A percentile compares a stretch with the other conserved stretches of the same genome.
Conservation (phyloP, 1,140 invertebrate species). For the Drosophila murphyi region DNA sequence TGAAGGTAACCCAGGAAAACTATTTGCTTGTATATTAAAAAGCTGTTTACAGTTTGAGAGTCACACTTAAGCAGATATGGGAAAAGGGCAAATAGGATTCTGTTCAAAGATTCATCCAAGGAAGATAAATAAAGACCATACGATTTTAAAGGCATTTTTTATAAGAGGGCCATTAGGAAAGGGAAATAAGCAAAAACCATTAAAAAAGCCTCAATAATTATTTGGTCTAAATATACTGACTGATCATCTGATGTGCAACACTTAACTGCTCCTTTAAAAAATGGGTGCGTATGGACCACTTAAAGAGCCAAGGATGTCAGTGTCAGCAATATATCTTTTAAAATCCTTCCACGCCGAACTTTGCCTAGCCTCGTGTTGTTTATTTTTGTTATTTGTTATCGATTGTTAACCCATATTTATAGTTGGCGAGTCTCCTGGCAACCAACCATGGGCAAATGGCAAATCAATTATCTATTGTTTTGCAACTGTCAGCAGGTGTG, state of each 20-base stretch:
- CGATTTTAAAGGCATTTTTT: too few relatives aligned
- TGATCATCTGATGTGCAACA: too few relatives aligned
- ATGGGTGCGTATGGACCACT: too few relatives aligned
- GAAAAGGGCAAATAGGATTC: too few relatives aligned
- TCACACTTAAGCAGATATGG: not conserved
- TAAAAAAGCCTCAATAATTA: too few relatives aligned
- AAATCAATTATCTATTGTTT: slow-evolving; percentile 65
- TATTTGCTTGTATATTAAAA: not conserved
- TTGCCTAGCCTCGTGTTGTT: slow-evolving; percentile 25
- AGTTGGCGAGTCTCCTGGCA: slow-evolving; percentile 58
- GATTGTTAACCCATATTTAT: slow-evolving; percentile 60
- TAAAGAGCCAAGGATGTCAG: too few relatives aligned
- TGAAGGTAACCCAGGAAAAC: not conserved
- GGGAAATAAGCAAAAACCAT: too few relatives aligned
- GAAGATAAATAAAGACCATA: too few relatives aligned
- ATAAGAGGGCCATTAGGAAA: too few relatives aligned
- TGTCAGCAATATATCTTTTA: not conserved
- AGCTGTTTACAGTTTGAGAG: not conserved
- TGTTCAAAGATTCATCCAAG: too few relatives aligned
- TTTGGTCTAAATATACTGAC: too few relatives aligned
- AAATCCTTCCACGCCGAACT: not conserved
- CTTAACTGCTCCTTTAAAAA: too few relatives aligned
- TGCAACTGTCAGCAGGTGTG: slow-evolving; percentile 60
- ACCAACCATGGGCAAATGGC: slow-evolving; percentile 41
- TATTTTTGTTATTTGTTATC: slow-evolving; percentile 58